These are phyloP conservation scores for Spizaetus ornatus DNA, from an alignment of 2,113 vertebrate genomes.

Conservation along the genomic window DNA sequence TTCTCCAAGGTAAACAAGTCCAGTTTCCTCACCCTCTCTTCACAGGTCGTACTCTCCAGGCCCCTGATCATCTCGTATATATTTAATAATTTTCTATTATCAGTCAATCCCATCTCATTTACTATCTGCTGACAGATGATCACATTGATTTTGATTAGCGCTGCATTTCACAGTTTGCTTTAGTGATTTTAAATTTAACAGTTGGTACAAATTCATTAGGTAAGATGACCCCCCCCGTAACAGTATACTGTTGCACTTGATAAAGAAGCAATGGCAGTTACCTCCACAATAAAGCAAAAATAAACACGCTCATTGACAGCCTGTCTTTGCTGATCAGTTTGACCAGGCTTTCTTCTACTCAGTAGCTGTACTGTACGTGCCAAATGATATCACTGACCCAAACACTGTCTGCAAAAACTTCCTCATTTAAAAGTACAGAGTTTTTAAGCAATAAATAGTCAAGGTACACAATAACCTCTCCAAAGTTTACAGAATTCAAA, in stretches of 20 bases:
- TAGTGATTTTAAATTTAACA: neutral
- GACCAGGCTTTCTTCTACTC: neutral
- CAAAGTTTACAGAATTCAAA: neutral
- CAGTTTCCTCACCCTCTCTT: neutral
- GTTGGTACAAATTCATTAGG: neutral
- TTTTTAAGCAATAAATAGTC: neutral
- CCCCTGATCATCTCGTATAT: neutral
- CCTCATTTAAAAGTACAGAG: neutral
- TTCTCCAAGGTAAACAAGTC: neutral
- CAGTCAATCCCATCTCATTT: neutral
- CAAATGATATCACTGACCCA: neutral
- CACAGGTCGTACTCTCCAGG: neutral
- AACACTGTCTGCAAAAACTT: neutral
- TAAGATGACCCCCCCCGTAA: neutral
- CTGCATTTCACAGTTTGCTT: neutral
- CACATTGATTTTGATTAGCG: neutral
- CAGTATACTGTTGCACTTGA: neutral
- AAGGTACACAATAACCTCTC: neutral
- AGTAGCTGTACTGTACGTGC: fast-evolving
- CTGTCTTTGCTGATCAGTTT: neutral
- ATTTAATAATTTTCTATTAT: neutral
- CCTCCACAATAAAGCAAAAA: neutral
- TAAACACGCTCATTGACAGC: neutral
- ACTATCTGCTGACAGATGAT: neutral
- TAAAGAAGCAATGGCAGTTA: neutral